Conservation (phyloP, 2,888 invertebrate genomes). For the Drosophila cognata region DNA sequence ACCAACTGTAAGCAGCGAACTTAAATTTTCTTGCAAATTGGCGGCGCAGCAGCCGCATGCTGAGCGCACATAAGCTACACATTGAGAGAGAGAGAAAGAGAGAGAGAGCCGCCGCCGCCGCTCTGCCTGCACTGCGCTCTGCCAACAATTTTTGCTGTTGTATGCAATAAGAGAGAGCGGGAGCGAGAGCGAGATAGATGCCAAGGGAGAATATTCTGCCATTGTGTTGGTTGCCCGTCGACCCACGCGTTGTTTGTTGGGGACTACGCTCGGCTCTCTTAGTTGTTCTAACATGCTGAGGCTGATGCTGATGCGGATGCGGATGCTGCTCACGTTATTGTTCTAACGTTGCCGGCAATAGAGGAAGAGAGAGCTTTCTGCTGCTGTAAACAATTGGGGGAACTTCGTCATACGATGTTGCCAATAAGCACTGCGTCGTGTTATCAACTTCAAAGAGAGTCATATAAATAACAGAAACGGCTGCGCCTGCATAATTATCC, state of each 20-base stretch:
- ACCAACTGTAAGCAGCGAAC: slow-evolving; percentile 77
- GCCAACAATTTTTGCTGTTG: slow-evolving; percentile 51
- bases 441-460: slow-evolving; percentile 11
- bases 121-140: slow-evolving; percentile 43
- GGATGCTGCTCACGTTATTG: slow-evolving; percentile 15
- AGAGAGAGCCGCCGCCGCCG: background rate
- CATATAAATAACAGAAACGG: background rate
- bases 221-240: slow-evolving; percentile 9
- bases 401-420: slow-evolving; percentile 45
- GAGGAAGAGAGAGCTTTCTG: slow-evolving; percentile 22
- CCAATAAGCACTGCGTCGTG: slow-evolving; percentile 37
- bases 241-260: slow-evolving; percentile 55
- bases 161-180: slow-evolving; percentile 35
- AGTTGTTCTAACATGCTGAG: slow-evolving; percentile 40
- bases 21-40: slow-evolving; percentile 79
- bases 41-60: slow-evolving; percentile 70
- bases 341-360: slow-evolving; percentile 1
- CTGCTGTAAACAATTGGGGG: slow-evolving; percentile 67
- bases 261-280: slow-evolving; percentile 37
- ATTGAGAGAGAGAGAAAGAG: slow-evolving; percentile 27
- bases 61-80: slow-evolving; percentile 61
- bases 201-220: background rate
- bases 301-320: slow-evolving; percentile 22
- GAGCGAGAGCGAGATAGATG: slow-evolving; percentile 6
- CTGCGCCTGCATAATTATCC: slow-evolving; percentile 9